Base-by-base conservation (phyloP, 1,140 invertebrate species). In the Ceratina calcarata region DNA sequence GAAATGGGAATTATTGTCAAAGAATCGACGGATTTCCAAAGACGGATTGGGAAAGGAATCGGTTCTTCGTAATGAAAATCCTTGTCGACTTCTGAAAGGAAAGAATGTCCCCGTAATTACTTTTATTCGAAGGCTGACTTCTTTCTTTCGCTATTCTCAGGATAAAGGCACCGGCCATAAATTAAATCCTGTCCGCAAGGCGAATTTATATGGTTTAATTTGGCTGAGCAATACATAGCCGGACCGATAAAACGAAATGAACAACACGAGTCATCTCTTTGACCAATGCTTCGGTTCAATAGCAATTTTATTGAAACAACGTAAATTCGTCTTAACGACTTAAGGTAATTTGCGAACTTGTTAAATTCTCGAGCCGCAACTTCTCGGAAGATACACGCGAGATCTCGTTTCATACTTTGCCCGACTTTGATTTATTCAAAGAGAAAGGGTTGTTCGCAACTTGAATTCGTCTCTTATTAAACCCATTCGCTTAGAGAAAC, bases 81-180 rank as follows among this genome's bases (percentile, higher is more conserved):
- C 18, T 22, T 8, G 24, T 12, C 24, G 37, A 45, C 37, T 45
- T n/a, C 15, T 51, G n/a, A 57, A 66, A 37, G 27, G 45, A 55
- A 15, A 53, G 60, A 45, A 60, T 22, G 32, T 24, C 10, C 58
- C 58, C 58, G 58, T 78, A 78, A 70, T 78, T 78, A 71, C 75
- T 61, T 78, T 53, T 32, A 57, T 57, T 57, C 55, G 55, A 16
- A 16, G 15, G 55, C 55, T 57, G 55, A 57, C 55, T 10, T 7
- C 37, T 45, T 45, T 45, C 37, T 45, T 45, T 10, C 37, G 37
- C 37, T 45, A 10, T 32, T 6, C 37, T 10, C 37, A 6, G 20
- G 12, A 20, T 45, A 57, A 20, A 55, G 67, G 24, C 24, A 45
- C 6, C 7, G n/a, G 16, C 27, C 49, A 37, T 78, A 53, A 78